Evolutionary conservation across 2,113 vertebrate species (phyloP).

Genomic region (Hiodon tergisus): DNA sequence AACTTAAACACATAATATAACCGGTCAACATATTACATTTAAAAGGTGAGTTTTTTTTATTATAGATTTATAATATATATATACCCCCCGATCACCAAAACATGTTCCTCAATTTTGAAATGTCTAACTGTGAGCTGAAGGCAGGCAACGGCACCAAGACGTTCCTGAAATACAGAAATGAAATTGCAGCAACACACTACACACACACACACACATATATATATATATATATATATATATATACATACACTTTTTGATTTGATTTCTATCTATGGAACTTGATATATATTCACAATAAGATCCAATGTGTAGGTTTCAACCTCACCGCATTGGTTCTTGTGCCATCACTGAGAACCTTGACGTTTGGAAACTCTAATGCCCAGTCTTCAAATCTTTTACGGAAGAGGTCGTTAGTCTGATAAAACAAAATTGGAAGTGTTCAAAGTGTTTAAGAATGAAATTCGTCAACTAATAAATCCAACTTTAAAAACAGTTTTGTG

Average conservation of each 20-base stretch:
- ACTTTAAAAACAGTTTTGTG: neutral
- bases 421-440: conserved; percentile 15
- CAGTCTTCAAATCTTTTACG: conserved; percentile 59
- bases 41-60: neutral
- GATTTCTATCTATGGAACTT: neutral
- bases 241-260: no score
- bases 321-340: conserved; percentile 64
- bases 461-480: neutral
- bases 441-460: neutral
- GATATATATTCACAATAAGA: neutral
- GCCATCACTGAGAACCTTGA: conserved; percentile 61
- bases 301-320: neutral
- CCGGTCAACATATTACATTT: neutral
- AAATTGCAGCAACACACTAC: neutral
- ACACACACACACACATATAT: neutral
- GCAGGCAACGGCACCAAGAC: conserved; percentile 68
- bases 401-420: conserved; percentile 66
- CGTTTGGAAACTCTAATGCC: conserved; percentile 56
- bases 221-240: neutral
- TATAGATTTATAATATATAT: neutral
- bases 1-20: neutral
- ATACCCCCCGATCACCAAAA: conserved; percentile 69
- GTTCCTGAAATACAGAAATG: conserved; percentile 42
- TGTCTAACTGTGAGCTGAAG: conserved; percentile 62
- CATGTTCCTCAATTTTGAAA: conserved; percentile 59